Conservation (phyloP, 2,888 invertebrate species). For the Tricholauxania praeusta region DNA sequence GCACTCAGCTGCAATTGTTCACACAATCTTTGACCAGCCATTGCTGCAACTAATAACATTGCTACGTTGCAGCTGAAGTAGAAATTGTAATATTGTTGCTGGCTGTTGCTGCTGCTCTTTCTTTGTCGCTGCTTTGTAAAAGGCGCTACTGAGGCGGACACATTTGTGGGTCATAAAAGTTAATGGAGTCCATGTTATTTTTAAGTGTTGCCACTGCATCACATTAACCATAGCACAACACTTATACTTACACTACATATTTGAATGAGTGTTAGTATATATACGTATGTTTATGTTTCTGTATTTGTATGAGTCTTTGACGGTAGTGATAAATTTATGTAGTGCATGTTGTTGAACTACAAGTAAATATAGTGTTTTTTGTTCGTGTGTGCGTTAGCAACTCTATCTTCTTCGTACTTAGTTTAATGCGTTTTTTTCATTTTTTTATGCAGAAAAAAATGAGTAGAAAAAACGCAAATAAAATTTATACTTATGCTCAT, state of each 20-base stretch:
- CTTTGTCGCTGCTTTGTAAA: not conserved
- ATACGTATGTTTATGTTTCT: constrained; percentile 1
- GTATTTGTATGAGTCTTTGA: not conserved
- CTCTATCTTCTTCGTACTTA: no score
- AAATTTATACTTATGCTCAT: no score
- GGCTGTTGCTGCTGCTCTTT: not conserved
- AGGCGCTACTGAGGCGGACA: not conserved
- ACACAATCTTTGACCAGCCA: constrained; percentile 11
- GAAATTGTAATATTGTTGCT: not conserved
- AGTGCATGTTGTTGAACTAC: constrained; percentile 2
- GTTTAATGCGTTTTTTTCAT: no score
- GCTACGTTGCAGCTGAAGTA: not conserved
- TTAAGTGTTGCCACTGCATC: constrained; percentile 32
- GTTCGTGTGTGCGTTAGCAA: no score
- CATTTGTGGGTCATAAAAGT: constrained; percentile 27
- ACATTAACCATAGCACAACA: constrained; percentile 23
- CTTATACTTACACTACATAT: not conserved
- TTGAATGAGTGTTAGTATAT: not conserved
- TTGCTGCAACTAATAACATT: not conserved
- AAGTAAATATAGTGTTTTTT: not conserved
- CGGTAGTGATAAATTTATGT: not conserved
- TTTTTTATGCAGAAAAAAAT: no score
- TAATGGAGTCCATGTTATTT: constrained; percentile 33
- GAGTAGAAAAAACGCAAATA: no score
- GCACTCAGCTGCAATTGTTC: constrained; percentile 13